A percentile compares a stretch with the other conserved stretches of the same genome.
Conservation (phyloP, 2,888 invertebrate genomes). For the Drosophila planitibia region DNA sequence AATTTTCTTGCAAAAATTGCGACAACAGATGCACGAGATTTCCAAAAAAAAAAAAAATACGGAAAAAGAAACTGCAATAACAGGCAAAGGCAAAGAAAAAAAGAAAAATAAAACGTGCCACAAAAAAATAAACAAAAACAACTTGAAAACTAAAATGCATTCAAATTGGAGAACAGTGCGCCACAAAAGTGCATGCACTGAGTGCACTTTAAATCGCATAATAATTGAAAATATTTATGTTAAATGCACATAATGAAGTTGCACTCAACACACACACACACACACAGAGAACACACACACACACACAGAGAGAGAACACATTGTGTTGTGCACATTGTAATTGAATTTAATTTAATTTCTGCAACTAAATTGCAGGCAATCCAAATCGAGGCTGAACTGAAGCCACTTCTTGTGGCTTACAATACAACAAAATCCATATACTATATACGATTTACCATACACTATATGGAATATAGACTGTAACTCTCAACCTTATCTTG, state of each 20-base stretch:
- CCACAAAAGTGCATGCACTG: conserved; percentile 48
- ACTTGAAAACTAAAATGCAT: conserved; percentile 62
- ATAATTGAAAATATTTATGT: conserved; percentile 78
- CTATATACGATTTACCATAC: conserved; percentile 2
- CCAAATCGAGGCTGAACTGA: conserved; percentile 40
- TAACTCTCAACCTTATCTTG: conserved; percentile 35
- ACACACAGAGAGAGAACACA: not conserved
- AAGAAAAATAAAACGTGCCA: conserved; percentile 70
- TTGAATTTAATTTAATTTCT: conserved; percentile 76
- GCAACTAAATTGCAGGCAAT: conserved; percentile 69
- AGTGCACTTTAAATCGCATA: conserved; percentile 81
- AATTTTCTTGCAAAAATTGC: conserved; percentile 76
- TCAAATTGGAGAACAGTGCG: conserved; percentile 59
- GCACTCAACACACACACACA: conserved; percentile 51
- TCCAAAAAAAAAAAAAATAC: conserved; percentile 31
- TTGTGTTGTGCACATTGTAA: conserved; percentile 70
- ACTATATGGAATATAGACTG: not conserved
- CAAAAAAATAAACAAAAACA: conserved; percentile 46
- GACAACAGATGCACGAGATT: conserved; percentile 73
- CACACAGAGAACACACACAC: not conserved
- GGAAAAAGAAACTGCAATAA: conserved; percentile 67
- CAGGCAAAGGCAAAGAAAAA: conserved; percentile 62
- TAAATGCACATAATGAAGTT: conserved; percentile 81
- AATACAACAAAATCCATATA: conserved; percentile 11
- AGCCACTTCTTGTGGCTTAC: conserved; percentile 42